phyloP scores from a whole-genome alignment of 2,888 invertebrate species.

The Xestia ashworthii region DNA sequence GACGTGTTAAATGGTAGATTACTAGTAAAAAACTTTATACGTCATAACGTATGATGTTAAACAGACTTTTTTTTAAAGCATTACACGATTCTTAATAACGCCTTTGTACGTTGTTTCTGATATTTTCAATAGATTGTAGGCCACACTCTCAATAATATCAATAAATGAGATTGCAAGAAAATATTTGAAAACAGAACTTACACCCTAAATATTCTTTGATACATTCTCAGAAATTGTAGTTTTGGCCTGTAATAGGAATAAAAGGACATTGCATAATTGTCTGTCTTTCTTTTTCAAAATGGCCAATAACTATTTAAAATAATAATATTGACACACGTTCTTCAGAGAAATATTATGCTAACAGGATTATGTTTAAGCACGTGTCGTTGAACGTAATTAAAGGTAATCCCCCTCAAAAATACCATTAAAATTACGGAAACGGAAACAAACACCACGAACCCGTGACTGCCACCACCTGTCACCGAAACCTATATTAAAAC shows the following conservation, averaged over 20 bases:
- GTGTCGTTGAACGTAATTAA: not conserved
- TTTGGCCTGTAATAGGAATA: not conserved
- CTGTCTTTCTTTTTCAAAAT: not conserved
- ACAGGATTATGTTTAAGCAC: constrained; percentile 25
- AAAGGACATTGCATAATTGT: not conserved
- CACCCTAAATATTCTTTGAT: not conserved
- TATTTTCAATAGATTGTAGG: not conserved
- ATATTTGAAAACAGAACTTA: not conserved
- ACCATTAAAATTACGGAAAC: constrained; percentile 45
- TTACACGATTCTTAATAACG: not conserved
- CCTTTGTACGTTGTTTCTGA: not conserved
- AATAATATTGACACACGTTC: not conserved
- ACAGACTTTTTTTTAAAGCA: not conserved
- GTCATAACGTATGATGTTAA: not conserved
- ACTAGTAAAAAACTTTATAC: not conserved
- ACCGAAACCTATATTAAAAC: constrained; percentile 71
- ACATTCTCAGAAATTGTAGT: not conserved
- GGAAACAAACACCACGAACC: constrained; percentile 61
- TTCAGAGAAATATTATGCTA: not conserved
- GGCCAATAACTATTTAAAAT: not conserved
- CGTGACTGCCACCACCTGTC: constrained; percentile 79
- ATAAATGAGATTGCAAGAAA: not conserved
- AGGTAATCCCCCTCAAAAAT: constrained; percentile 14
- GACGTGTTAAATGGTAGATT: not conserved
- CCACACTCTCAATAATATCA: not conserved